phyloP scores from a whole-genome alignment of 2,888 invertebrate species.

The Gonocerus acuteangulatus region DNA sequence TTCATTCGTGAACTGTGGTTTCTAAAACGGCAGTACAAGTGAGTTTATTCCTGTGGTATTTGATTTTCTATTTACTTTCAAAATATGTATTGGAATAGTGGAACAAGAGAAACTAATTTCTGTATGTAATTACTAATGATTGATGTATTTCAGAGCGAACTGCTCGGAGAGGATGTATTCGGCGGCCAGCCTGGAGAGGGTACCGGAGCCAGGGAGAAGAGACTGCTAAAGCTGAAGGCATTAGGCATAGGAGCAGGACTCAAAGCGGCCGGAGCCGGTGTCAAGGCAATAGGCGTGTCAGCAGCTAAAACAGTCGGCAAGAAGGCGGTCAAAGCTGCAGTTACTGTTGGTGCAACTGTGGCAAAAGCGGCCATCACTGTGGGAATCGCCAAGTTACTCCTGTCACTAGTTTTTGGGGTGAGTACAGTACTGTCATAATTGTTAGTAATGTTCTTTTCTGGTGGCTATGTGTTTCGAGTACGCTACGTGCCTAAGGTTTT shows the following conservation, averaged over 20 bases:
- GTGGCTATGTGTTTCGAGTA: too few species aligned
- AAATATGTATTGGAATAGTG: too few species aligned
- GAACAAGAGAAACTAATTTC: too few species aligned
- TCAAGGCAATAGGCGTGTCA: slow-evolving; percentile 34
- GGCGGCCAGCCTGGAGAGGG: slow-evolving; percentile 30
- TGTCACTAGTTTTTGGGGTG: slow-evolving; percentile 40
- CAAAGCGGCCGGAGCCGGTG: slow-evolving; percentile 32
- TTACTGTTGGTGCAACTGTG: slow-evolving; percentile 37
- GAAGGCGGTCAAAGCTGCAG: slow-evolving; percentile 36
- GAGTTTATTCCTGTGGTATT: too few species aligned
- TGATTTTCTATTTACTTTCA: too few species aligned
- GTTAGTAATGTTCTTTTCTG: too few species aligned
- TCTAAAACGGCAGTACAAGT: too few species aligned
- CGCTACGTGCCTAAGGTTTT: too few species aligned
- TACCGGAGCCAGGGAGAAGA: slow-evolving; percentile 26
- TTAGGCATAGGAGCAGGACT: slow-evolving; percentile 30
- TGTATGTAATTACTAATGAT: too few species aligned
- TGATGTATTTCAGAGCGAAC: slow-evolving; percentile 25
- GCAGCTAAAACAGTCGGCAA: slow-evolving; percentile 37
- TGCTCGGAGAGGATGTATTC: slow-evolving; percentile 30
- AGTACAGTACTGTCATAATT: slow-evolving; percentile 16
- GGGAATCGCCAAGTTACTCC: slow-evolving; percentile 39
- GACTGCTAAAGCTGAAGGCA: slow-evolving; percentile 32
- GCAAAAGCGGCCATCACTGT: slow-evolving; percentile 39
- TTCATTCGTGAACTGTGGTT: too few species aligned